Evolutionary conservation across 2,113 vertebrate species (phyloP).

Genomic region (Sinosuthora webbiana): DNA sequence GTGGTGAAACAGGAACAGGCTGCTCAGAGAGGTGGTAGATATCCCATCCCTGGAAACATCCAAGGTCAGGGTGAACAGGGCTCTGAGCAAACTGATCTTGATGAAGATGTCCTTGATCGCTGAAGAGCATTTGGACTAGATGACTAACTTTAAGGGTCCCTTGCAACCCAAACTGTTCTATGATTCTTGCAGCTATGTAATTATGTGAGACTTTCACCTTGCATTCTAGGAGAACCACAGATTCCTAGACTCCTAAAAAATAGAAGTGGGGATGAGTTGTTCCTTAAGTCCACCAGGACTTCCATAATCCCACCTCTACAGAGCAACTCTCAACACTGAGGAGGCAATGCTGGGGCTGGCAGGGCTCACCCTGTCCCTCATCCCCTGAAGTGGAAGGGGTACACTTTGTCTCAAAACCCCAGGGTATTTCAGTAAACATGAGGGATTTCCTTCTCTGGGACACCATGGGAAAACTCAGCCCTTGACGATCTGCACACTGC

Average conservation of each 20-base stretch:
- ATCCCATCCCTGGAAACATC: background rate
- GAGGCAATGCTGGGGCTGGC: background rate
- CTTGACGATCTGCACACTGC: background rate
- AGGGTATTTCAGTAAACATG: background rate
- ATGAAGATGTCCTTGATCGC: background rate
- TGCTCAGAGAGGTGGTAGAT: background rate
- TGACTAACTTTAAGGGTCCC: background rate
- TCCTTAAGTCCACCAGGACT: background rate
- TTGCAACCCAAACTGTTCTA: background rate
- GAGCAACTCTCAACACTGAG: background rate
- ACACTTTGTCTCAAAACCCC: background rate
- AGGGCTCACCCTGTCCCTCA: background rate
- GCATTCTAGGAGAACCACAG: background rate
- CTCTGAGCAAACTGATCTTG: background rate
- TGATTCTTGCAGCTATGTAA: background rate
- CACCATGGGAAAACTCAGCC: background rate
- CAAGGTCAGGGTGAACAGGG: background rate
- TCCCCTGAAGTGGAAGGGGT: background rate
- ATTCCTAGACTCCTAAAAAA: background rate
- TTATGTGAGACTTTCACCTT: background rate
- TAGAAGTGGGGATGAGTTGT: background rate
- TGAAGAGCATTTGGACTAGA: background rate
- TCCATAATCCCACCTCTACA: background rate
- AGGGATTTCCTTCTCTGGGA: background rate
- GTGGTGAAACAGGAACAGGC: background rate